Evolutionary conservation across 2,113 vertebrate genomes (phyloP).

Genomic region (Sinocyclocheilus rhinocerous): DNA sequence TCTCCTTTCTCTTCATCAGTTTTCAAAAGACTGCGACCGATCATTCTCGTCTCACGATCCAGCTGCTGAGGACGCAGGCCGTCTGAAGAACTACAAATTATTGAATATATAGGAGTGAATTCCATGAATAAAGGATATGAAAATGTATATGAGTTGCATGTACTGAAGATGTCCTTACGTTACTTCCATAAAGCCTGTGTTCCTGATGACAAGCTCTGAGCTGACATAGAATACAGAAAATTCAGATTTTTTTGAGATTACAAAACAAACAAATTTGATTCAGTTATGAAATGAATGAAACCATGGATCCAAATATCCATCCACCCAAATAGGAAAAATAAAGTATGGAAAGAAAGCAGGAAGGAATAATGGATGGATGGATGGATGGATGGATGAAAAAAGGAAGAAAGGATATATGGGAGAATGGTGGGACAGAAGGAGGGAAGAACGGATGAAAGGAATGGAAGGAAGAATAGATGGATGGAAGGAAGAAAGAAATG

Average conservation of each 20-base stretch:
- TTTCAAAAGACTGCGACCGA: slow-evolving; percentile 80
- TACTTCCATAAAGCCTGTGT: slow-evolving; percentile 78
- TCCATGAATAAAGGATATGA: neutral
- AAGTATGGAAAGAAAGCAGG: too few species aligned
- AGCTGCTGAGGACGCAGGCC: slow-evolving; percentile 59
- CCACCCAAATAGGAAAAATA: neutral
- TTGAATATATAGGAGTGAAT: neutral
- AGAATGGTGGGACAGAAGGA: neutral
- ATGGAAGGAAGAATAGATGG: too few species aligned
- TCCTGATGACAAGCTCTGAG: slow-evolving; percentile 79
- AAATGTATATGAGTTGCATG: neutral
- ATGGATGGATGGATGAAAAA: neutral
- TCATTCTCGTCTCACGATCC: slow-evolving; percentile 73
- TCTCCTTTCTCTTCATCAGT: slow-evolving; percentile 75
- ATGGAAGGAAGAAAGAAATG: too few species aligned
- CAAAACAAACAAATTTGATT: neutral
- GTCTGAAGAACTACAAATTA: slow-evolving; percentile 52
- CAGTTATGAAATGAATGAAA: neutral
- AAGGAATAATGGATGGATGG: too few species aligned
- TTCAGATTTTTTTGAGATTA: neutral
- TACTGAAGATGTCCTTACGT: slow-evolving; percentile 72
- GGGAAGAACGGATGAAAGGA: too few species aligned
- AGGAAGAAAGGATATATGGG: too few species aligned
- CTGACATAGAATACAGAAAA: slow-evolving; percentile 63
- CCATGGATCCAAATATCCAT: neutral